Evolutionary conservation across 2,888 invertebrate genomes (phyloP), one percentile per base, ranked within the genome.

Genomic region (Eilema caniola): DNA sequence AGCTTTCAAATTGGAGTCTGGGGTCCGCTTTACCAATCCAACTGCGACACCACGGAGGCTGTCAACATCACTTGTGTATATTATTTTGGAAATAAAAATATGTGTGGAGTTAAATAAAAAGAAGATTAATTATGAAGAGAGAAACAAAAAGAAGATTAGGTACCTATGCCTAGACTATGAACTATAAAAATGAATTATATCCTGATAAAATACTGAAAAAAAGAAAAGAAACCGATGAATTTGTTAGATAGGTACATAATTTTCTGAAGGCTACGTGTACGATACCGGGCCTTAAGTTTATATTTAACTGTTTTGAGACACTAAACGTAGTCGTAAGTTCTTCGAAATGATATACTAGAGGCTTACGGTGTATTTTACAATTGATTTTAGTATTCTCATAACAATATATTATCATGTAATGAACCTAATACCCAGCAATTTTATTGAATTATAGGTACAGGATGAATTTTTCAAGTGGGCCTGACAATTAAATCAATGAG

Each of bases 281-380:
- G 59, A 16, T 28, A 53, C 25, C 59, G 25, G 59, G 59, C 59
- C 28, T 59, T 2, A 59, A 59, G 61, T 61, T 31, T 61, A 31
- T 20, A n/a, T 28, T 31, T 23, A 62, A 62, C 12, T 23, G 23
- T 62, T 33, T 62, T 62, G 12, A 62, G n/a, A 23, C 33, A 62
- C 33, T 33, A 23, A 62, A 33, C 14, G n/a, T 62, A 62, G 23
- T 33, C 23, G 20, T 33, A 33, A 62, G 31, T 33, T 33, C 62
- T 62, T 33, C 14, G 33, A 33, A 62, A 62, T 11, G 8, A 5
- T 23, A 23, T 53, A 53, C n/a, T n/a, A n/a, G 20, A 53, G 7
- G n/a, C 2, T n/a, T 53, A 53, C n/a, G 0, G n/a, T 10, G n/a
- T 53, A 53, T n/a, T 53, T 53, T 47, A 1, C 20, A 53, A n/a